Conservation (phyloP, 1,140 invertebrate species). For the Meloidogyne exigua region DNA sequence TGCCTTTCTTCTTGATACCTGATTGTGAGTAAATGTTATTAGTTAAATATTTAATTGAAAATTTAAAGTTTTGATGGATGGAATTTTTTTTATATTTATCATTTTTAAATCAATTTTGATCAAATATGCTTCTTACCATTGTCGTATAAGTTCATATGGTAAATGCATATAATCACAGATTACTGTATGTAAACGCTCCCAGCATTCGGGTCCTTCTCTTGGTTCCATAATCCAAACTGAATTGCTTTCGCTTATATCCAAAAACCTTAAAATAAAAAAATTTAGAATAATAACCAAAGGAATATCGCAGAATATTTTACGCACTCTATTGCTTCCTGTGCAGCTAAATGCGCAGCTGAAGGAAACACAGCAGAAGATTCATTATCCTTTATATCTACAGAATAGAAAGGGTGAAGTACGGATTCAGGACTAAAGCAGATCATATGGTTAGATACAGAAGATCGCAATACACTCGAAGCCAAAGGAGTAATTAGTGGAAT, state of each 20-base stretch:
- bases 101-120: background rate
- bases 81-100: background rate
- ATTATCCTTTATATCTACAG: constrained; percentile 45
- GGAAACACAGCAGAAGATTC: constrained; percentile 33
- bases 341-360: constrained; percentile 56
- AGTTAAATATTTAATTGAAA: background rate
- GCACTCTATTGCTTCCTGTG: constrained; percentile 53
- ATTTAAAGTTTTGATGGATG: too few relatives aligned
- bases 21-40: background rate
- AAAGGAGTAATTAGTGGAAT: constrained; percentile 55
- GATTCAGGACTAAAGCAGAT: constrained; percentile 63
- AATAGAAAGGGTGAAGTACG: constrained; percentile 61
- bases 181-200: constrained; percentile 49
- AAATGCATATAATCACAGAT: constrained; percentile 41
- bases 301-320: background rate
- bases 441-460: constrained; percentile 51
- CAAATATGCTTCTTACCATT: constrained; percentile 31
- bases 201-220: constrained; percentile 46
- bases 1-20: constrained; percentile 57
- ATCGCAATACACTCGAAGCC: constrained; percentile 35
- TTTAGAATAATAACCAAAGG: background rate
- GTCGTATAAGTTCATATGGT: constrained; percentile 51
- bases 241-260: constrained; percentile 25
- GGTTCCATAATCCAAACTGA: constrained; percentile 47
- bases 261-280: constrained; percentile 33